Conservation (phyloP, 1,140 invertebrate species). For the Drosophila neocordata region DNA sequence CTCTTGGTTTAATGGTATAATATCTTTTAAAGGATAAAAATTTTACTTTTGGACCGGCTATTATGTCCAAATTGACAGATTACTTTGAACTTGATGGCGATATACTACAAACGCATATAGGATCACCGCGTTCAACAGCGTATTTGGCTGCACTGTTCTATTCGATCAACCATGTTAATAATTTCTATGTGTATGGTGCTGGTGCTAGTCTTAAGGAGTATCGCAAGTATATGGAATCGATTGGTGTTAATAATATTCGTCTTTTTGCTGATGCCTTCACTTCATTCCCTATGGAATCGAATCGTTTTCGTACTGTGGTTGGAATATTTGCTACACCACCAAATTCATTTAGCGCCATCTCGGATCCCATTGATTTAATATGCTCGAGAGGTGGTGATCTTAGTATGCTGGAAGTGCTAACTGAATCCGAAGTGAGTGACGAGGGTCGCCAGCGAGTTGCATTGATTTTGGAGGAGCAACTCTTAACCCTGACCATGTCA, state of each 20-base stretch:
- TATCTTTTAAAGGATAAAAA: conserved; percentile 86
- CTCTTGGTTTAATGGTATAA: too few species aligned
- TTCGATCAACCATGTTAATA: conserved; percentile 85
- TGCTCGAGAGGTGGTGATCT: conserved; percentile 87
- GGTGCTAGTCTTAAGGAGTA: conserved; percentile 84
- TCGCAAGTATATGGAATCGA: conserved; percentile 83
- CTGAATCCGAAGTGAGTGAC: conserved; percentile 86
- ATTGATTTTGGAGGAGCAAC: conserved; percentile 87
- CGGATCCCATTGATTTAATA: conserved; percentile 89
- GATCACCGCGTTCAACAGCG: conserved; percentile 88
- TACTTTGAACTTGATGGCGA: conserved; percentile 85
- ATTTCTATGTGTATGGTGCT: conserved; percentile 85
- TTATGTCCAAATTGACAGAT: conserved; percentile 86
- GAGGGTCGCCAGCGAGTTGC: conserved; percentile 85
- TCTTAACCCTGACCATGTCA: conserved; percentile 86
- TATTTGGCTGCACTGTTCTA: conserved; percentile 88
- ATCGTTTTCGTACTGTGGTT: conserved; percentile 87
- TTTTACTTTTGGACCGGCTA: conserved; percentile 89
- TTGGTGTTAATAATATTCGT: conserved; percentile 85
- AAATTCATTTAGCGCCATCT: conserved; percentile 89
- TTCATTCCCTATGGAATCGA: conserved; percentile 84
- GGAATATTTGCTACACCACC: conserved; percentile 89
- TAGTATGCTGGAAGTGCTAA: conserved; percentile 87
- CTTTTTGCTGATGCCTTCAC: conserved; percentile 86
- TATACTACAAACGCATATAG: conserved; percentile 89